These are phyloP conservation scores for human DNA, from an alignment of 2,113 vertebrate species.

Conservation along the genomic window DNA sequence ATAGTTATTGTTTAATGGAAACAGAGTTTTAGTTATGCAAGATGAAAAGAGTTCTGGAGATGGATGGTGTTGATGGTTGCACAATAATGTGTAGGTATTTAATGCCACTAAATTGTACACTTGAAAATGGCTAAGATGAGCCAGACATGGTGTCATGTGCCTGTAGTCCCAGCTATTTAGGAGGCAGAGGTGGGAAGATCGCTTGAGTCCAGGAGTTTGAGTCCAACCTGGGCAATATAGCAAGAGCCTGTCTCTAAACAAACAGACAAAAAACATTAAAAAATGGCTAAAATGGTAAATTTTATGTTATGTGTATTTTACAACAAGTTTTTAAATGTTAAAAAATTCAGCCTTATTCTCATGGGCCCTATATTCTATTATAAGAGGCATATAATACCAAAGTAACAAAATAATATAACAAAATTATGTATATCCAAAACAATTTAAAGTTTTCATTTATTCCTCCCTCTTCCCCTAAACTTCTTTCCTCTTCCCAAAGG, in stretches of 20 bases:
- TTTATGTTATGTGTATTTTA: neutral
- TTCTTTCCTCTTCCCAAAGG: neutral
- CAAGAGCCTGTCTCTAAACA: neutral
- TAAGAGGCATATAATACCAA: neutral
- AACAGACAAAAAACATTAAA: neutral
- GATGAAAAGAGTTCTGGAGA: neutral
- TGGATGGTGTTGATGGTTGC: neutral
- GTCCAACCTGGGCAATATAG: neutral
- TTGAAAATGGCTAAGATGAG: neutral
- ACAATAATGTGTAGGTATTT: neutral
- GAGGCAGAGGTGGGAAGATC: neutral
- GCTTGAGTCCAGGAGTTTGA: neutral
- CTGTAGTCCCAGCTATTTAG: neutral
- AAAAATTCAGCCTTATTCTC: neutral
- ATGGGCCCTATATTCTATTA: neutral
- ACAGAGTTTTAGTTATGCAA: neutral
- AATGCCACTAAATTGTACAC: neutral
- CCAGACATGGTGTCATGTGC: neutral
- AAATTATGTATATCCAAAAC: neutral
- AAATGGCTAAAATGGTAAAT: neutral
- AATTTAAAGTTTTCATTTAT: neutral
- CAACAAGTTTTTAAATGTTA: neutral
- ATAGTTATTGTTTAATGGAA: neutral
- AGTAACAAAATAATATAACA: neutral
- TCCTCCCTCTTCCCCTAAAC: neutral